Percentiles rank a stretch among this genome's conserved stretches.
phyloP scores from a whole-genome alignment of 2,113 vertebrate genomes.

The Hypocryptadius cinnamomeus region DNA sequence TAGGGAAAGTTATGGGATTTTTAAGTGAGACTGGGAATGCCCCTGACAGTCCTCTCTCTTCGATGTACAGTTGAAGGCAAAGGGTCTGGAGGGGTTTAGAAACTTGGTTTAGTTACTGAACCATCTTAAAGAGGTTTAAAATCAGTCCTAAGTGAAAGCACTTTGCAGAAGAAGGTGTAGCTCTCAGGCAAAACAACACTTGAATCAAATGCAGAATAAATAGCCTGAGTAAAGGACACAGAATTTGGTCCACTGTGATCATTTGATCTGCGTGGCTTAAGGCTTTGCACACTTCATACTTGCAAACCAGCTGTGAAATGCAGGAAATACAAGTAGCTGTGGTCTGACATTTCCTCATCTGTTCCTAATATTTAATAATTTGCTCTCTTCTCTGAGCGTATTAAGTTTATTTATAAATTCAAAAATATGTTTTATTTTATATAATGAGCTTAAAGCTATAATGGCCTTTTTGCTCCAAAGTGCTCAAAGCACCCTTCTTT shows the following conservation, averaged over 20 bases:
- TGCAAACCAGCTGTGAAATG: slow-evolving; percentile 43
- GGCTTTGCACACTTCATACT: neutral
- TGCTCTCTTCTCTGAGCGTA: slow-evolving; percentile 46
- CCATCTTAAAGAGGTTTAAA: neutral
- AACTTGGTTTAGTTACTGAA: neutral
- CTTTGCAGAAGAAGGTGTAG: slow-evolving; percentile 4
- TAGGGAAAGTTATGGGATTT: neutral
- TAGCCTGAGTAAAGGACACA: neutral
- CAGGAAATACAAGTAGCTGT: slow-evolving; percentile 43
- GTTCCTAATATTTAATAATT: slow-evolving; percentile 62
- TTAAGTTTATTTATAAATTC: slow-evolving; percentile 48
- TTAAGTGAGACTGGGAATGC: neutral
- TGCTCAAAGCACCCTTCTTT: neutral
- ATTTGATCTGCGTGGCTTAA: slow-evolving; percentile 33
- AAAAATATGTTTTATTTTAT: slow-evolving; percentile 27
- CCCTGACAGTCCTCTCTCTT: neutral
- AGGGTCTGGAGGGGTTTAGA: neutral
- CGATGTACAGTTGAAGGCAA: neutral
- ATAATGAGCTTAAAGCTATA: slow-evolving; percentile 47
- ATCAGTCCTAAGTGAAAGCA: neutral
- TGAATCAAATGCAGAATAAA: slow-evolving; percentile 34
- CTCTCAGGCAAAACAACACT: slow-evolving; percentile 5
- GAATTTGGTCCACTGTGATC: slow-evolving; percentile 7
- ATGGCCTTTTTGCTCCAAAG: slow-evolving; percentile 28
- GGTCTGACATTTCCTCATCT: slow-evolving; percentile 36